These are phyloP conservation scores for Bursaphelenchus okinawaensis DNA, from an alignment of 2,888 invertebrate species.

Conservation along the genomic window DNA sequence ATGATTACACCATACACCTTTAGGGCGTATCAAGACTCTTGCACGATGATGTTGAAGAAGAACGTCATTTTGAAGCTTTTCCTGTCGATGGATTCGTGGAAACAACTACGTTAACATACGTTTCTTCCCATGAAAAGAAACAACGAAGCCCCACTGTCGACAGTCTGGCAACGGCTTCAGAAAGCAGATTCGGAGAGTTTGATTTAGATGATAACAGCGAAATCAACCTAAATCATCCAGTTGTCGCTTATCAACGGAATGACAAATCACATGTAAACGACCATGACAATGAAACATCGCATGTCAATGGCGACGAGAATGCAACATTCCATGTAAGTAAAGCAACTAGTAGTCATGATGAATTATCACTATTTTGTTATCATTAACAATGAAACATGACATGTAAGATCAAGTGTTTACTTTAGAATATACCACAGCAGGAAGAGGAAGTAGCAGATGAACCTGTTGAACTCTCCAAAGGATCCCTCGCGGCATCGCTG, in stretches of 20 bases:
- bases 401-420: no score
- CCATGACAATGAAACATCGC: no score
- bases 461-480: no score
- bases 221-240: slow-evolving; percentile 44
- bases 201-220: slow-evolving; percentile 44
- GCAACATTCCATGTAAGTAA: no score
- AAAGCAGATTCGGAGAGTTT: slow-evolving; percentile 45
- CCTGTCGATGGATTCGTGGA: not conserved
- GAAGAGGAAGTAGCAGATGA: no score
- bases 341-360: no score
- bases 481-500: not conserved
- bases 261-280: no score
- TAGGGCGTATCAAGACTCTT: not conserved
- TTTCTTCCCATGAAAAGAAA: slow-evolving; percentile 19
- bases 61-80: not conserved
- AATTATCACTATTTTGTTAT: no score
- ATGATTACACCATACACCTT: no score
- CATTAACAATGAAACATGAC: no score
- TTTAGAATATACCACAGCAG: no score
- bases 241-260: slow-evolving; percentile 46
- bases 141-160: slow-evolving; percentile 41
- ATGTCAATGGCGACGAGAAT: no score
- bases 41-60: not conserved
- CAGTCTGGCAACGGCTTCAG: slow-evolving; percentile 39
- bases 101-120: slow-evolving; percentile 1